Evolutionary conservation across 2,888 invertebrate species (phyloP), one percentile per base, ranked within the genome.

Genomic region (Myathropa florea): DNA sequence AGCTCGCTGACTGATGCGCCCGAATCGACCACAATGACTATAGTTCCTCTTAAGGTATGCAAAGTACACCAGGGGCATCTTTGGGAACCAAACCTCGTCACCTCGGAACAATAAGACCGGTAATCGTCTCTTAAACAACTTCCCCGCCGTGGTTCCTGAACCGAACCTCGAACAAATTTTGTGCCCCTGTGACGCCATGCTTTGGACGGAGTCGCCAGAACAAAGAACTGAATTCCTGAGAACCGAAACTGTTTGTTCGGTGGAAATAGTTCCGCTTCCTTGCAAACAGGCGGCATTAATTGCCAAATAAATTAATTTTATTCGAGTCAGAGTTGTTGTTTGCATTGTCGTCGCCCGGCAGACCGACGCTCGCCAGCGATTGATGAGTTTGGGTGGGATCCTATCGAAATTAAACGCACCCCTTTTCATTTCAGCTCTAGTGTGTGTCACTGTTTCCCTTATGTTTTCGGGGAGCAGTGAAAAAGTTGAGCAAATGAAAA

Each of bases 231-330:
- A 53, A 39, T 39, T 71, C 53, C 36, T 30, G 23, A 24, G 53
- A 71, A 71, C 24, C 18, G 60, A 53, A 55, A 76, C 14, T 64
- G 26, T 65, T 71, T 53, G 46, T 60, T 60, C 24, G 7, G 1
- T n/a, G 23, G 14, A 61, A 39, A 30, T n/a, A 46, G 46, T 24
- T 64, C 55, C 18, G 21, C 10, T 39, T 23, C 28, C 57, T n/a
- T 36, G 39, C 39, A n/a, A 26, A 26, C n/a, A 18, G 18, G 7
- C 26, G 63, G 14, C 55, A 75, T 77, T 78, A 82, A 82, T 82
- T 82, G 82, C 72, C 68, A 82, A 85, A 85, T 85, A 85, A 85
- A 85, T 81, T 85, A 68, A 78, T 82, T 85, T 85, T 77, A 85
- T 78, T 77, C 82, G 68, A 77, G 64, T 82, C 77, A 78, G 71